phyloP scores from a whole-genome alignment of 2,797 vertebrate genomes.

The Spea hammondii region DNA sequence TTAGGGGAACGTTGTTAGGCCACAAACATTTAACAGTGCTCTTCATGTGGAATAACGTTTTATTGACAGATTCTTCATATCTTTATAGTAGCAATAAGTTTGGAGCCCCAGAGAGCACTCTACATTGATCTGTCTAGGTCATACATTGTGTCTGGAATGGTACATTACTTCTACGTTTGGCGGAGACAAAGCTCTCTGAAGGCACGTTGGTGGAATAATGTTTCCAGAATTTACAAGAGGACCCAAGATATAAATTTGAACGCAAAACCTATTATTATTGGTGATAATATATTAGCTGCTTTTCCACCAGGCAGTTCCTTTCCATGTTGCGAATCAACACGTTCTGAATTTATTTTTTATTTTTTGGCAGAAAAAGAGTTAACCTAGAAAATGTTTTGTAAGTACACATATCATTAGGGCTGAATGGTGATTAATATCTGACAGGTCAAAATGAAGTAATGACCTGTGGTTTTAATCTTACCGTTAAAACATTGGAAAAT shows the following conservation, averaged over 20 bases:
- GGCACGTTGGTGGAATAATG: slow-evolving; percentile 32
- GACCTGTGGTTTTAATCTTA: slow-evolving; percentile 41
- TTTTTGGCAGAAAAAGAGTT: slow-evolving; percentile 5
- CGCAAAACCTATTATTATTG: slow-evolving; percentile 22
- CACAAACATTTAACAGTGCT: slow-evolving; percentile 32
- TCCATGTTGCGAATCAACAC: background rate
- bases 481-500: slow-evolving; percentile 54
- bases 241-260: slow-evolving; percentile 23
- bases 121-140: slow-evolving; percentile 46
- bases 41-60: slow-evolving; percentile 36
- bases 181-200: slow-evolving; percentile 13
- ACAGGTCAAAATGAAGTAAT: slow-evolving; percentile 48
- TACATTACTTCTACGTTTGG: slow-evolving; percentile 38
- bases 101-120: slow-evolving; percentile 32
- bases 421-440: slow-evolving; percentile 52
- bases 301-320: background rate
- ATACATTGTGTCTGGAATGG: slow-evolving; percentile 39
- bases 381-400: background rate
- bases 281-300: slow-evolving; percentile 24
- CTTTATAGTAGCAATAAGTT: slow-evolving; percentile 43
- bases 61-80: slow-evolving; percentile 34
- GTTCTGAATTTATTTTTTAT: slow-evolving; percentile 2
- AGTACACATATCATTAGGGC: slow-evolving; percentile 39
- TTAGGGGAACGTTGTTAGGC: slow-evolving; percentile 8
- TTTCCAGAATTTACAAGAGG: slow-evolving; percentile 38